Evolutionary conservation across 2,797 vertebrate genomes (phyloP).

Genomic region (Xiphophorus birchmanni): DNA sequence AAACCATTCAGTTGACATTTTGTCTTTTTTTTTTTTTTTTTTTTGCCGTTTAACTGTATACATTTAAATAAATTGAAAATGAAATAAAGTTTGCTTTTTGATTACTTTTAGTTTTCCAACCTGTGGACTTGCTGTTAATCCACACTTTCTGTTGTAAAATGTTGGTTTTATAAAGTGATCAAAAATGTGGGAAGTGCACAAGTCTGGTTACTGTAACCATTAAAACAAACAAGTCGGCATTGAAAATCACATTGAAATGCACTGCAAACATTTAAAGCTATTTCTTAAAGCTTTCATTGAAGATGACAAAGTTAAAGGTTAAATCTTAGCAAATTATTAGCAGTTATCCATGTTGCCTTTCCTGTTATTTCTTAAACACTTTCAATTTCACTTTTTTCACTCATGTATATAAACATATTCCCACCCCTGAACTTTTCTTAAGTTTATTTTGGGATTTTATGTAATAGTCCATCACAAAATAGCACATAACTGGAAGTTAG

Average conservation of each 20-base stretch:
- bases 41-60: conserved; percentile 54
- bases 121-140: neutral
- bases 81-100: conserved; percentile 52
- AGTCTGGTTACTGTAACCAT: neutral
- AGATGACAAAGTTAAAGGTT: neutral
- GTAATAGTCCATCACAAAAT: neutral
- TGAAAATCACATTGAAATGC: neutral
- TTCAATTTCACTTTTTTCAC: neutral
- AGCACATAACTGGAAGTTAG: neutral
- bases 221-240: neutral
- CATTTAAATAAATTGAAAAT: conserved; percentile 58
- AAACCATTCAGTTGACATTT: conserved; percentile 1
- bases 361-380: neutral
- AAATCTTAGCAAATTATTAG: neutral
- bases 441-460: neutral
- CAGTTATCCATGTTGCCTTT: neutral
- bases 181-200: neutral
- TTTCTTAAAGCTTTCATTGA: neutral
- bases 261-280: neutral
- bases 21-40: conserved; percentile 1
- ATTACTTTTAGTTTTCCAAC: conserved; percentile 8
- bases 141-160: neutral
- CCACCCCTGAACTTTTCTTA: neutral
- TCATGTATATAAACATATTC: neutral
- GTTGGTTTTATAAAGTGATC: neutral